Conservation (phyloP, 2,113 vertebrate genomes). For the Cynoglossus semilaevis region DNA sequence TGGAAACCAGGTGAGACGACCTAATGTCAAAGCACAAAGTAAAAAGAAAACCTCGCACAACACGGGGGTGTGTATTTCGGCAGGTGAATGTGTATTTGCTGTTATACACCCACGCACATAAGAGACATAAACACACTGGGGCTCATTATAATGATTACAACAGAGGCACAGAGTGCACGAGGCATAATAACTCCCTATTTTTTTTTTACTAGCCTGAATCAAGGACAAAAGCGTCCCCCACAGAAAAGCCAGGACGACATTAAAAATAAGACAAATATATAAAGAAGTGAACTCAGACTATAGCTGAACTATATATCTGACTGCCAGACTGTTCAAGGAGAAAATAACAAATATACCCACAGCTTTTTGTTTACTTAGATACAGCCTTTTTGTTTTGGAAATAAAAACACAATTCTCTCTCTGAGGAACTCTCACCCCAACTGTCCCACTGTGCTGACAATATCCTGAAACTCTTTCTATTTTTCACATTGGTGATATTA, state of each 20-base stretch:
- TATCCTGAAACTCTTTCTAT: neutral
- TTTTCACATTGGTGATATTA: neutral
- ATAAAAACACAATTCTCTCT: neutral
- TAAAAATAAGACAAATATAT: slow-evolving; percentile 12
- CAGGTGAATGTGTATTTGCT: neutral
- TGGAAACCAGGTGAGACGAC: slow-evolving; percentile 14
- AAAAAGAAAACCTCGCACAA: neutral
- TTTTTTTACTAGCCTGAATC: slow-evolving; percentile 16
- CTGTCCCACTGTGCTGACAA: slow-evolving; percentile 9
- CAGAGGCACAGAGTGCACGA: slow-evolving; percentile 40
- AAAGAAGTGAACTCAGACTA: slow-evolving; percentile 1
- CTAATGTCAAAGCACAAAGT: slow-evolving; percentile 14
- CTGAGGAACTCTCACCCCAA: neutral
- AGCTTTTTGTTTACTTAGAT: neutral
- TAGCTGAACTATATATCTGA: slow-evolving; percentile 1
- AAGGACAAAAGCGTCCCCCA: slow-evolving; percentile 42
- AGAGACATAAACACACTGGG: slow-evolving; percentile 32
- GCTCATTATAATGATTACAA: slow-evolving; percentile 47
- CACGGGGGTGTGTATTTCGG: slow-evolving; percentile 7
- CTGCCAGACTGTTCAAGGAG: neutral
- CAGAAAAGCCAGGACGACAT: slow-evolving; percentile 18
- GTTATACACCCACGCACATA: slow-evolving; percentile 7
- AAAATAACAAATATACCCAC: neutral
- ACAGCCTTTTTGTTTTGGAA: neutral
- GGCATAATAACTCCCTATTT: slow-evolving; percentile 24